Percentiles rank a stretch among this genome's conserved stretches.
Conservation (phyloP, 2,888 invertebrate species). For the Micoletzkya japonica region DNA sequence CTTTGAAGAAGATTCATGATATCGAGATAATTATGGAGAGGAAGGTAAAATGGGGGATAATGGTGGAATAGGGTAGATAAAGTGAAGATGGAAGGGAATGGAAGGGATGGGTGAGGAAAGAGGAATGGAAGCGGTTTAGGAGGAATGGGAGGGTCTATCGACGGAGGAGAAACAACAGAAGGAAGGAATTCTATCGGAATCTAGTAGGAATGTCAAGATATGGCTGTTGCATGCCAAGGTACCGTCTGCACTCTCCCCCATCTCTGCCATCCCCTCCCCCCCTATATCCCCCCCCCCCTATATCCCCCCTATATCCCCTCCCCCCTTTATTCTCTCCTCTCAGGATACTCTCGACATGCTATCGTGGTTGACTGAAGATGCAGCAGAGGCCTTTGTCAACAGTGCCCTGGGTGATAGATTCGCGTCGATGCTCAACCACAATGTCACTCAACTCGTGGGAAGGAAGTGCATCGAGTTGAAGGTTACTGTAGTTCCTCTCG, state of each 20-base stretch:
- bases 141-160: slow-evolving; percentile 47
- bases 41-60: slow-evolving; percentile 72
- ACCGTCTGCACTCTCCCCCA: background rate
- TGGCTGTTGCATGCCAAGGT: slow-evolving; percentile 68
- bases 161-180: slow-evolving; percentile 49
- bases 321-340: slow-evolving; percentile 69
- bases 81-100: background rate
- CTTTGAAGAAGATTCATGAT: slow-evolving; percentile 74
- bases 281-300: slow-evolving; percentile 64
- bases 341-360: slow-evolving; percentile 95
- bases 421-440: slow-evolving; percentile 97
- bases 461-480: slow-evolving; percentile 58
- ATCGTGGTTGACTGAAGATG: slow-evolving; percentile 86
- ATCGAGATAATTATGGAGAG: slow-evolving; percentile 84
- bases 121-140: slow-evolving; percentile 46
- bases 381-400: slow-evolving; percentile 89
- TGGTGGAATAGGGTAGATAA: slow-evolving; percentile 65
- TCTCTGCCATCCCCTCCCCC: background rate
- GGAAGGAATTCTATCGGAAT: slow-evolving; percentile 53
- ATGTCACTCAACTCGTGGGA: slow-evolving; percentile 86
- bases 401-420: slow-evolving; percentile 84
- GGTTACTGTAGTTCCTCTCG: slow-evolving; percentile 27
- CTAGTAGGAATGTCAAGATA: slow-evolving; percentile 62
- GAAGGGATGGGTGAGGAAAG: slow-evolving; percentile 63
- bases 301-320: slow-evolving; percentile 64